Evolutionary conservation across 2,888 invertebrate genomes (phyloP).

Genomic region (Notocelia uddmanniana): DNA sequence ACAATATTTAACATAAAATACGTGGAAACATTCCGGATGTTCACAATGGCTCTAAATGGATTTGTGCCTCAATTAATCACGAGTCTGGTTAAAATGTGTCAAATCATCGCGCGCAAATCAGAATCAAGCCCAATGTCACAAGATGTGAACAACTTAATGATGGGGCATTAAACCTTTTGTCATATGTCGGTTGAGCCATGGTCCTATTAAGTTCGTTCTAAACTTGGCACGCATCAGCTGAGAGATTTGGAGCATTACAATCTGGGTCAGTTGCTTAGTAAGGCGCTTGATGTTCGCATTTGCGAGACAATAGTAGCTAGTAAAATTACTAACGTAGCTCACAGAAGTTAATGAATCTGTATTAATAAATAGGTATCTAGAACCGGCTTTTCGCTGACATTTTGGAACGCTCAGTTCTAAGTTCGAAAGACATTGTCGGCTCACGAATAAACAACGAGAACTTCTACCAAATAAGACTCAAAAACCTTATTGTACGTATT

Average conservation of each 20-base stretch:
- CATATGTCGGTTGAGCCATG: slow-evolving; percentile 47
- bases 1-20: not conserved
- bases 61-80: not conserved
- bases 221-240: slow-evolving; percentile 71
- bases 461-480: too few species aligned
- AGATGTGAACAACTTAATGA: slow-evolving; percentile 44
- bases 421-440: too few species aligned
- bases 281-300: slow-evolving; percentile 62
- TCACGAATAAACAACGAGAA: too few species aligned
- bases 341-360: slow-evolving; percentile 29
- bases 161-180: slow-evolving; percentile 45
- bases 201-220: slow-evolving; percentile 59
- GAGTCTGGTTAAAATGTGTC: slow-evolving; percentile 23
- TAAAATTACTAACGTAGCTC: slow-evolving; percentile 49
- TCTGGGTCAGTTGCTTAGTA: slow-evolving; percentile 81
- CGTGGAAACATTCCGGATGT: not conserved
- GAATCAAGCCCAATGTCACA: slow-evolving; percentile 42
- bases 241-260: slow-evolving; percentile 76
- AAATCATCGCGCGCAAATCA: slow-evolving; percentile 23
- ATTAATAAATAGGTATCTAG: too few species aligned
- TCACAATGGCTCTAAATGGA: not conserved
- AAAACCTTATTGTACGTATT: too few species aligned
- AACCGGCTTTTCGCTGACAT: too few species aligned
- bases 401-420: too few species aligned
- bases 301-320: slow-evolving; percentile 54